Evolutionary conservation across 2,113 vertebrate genomes (phyloP), one percentile per base, ranked within the genome.

Genomic region (Oophaga pumilio): DNA sequence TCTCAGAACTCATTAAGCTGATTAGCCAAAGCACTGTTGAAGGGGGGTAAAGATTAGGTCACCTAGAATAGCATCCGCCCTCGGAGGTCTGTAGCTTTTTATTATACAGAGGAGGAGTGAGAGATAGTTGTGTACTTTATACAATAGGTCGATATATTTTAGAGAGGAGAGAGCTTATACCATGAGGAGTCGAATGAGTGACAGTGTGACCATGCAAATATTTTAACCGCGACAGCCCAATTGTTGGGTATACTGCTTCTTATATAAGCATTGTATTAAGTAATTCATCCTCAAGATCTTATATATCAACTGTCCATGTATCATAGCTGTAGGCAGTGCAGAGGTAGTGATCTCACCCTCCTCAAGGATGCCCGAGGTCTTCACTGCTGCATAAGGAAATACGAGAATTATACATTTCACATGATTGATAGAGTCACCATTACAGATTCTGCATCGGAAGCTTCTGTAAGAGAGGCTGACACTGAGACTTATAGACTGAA

Each of bases 1-100:
- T 84, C 84, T 90, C 86, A 91, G 91, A 90, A 71, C 76, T 90
- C 76, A 91, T 91, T 64, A 62, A 59, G 57, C 33, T 60, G 53
- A 74, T 66, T 12, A 71, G 69, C 43, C 69, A 22, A 14, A 28
- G 24, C 17, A 20, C 5, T 22, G 57, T 8, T 59, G 52, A 49
- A 76, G 71, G 59, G 13, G 57, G 66, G 17, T 69, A 73, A 79
- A 22, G 43, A 89, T 85, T 88, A 13, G 60, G 60, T 81, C 85
- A 64, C 76, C 7, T 87, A 90, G 91, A 8, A 86, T 82, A 43
- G 79, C 89, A 76, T 82, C 84, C 26, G 74, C 90, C 43, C 60
- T 50, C 71, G 15, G 82, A 57, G 82, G 28, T 49, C 50, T 53
- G 69, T 57, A 84, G 64, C 12, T 53, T 43, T 84, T 53, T 66